Evolutionary conservation across 2,888 invertebrate genomes (phyloP).

Genomic region (Ceramica pisi): DNA sequence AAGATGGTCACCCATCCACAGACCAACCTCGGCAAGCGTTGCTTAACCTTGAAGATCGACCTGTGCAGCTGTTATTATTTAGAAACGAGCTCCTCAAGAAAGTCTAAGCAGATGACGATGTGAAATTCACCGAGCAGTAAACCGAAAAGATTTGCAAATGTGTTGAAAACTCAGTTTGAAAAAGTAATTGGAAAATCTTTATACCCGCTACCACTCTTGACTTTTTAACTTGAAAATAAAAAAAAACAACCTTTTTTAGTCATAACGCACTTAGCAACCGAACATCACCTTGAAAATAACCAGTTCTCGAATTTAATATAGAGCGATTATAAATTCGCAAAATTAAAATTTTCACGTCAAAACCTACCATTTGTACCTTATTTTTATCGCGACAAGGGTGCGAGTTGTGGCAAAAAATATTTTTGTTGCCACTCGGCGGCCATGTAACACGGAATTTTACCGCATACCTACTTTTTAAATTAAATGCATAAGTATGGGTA

Average conservation of each 20-base stretch:
- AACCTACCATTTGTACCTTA: conserved; percentile 51
- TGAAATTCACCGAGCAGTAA: too few species aligned
- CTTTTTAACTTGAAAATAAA: conserved; percentile 48
- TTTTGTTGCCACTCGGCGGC: conserved; percentile 34
- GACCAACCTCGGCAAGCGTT: too few species aligned
- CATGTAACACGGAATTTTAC: conserved; percentile 60
- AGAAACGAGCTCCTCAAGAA: too few species aligned
- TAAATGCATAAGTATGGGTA: conserved; percentile 37
- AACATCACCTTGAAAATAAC: conserved; percentile 77
- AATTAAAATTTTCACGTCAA: conserved; percentile 48
- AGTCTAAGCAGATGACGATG: too few species aligned
- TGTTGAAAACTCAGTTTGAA: too few species aligned
- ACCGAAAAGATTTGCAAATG: too few species aligned
- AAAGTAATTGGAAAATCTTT: conserved; percentile 24
- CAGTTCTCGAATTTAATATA: conserved; percentile 75
- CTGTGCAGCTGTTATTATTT: too few species aligned
- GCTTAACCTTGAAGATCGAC: too few species aligned
- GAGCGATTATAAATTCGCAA: conserved; percentile 74
- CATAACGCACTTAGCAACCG: conserved; percentile 68
- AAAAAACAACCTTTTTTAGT: conserved; percentile 53
- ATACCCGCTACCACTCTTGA: conserved; percentile 47
- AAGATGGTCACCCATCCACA: too few species aligned
- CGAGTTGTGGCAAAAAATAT: neutral
- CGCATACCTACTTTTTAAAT: conserved; percentile 60
- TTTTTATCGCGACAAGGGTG: conserved; percentile 48